Evolutionary conservation across 1,140 invertebrate genomes (phyloP).

Genomic region (Pseudachorutes palmiensis): DNA sequence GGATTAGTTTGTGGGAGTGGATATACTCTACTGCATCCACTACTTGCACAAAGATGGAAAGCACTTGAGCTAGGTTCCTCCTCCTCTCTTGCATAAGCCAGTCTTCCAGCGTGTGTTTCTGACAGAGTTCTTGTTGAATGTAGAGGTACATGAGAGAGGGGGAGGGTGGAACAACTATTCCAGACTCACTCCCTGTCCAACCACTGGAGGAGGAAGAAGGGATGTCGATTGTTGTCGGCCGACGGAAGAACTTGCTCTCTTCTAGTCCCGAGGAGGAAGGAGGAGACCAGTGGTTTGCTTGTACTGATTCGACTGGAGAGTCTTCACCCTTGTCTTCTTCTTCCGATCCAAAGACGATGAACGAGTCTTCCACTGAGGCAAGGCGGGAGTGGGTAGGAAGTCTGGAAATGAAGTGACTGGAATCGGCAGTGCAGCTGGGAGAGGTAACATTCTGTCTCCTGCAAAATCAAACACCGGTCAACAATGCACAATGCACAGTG

Average conservation of each 20-base stretch:
- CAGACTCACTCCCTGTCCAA: not conserved
- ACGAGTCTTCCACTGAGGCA: not conserved
- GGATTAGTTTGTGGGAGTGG: conserved; percentile 81
- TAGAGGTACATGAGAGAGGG: conserved; percentile 63
- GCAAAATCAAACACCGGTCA: too few species aligned
- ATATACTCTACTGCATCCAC: conserved; percentile 90
- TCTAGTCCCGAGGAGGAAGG: not conserved
- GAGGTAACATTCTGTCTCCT: too few species aligned
- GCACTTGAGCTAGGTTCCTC: conserved; percentile 49
- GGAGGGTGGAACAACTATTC: not conserved
- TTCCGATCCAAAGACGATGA: not conserved
- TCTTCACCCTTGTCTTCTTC: conserved; percentile 4
- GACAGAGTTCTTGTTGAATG: conserved; percentile 95
- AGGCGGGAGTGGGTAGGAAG: too few species aligned
- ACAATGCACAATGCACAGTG: too few species aligned
- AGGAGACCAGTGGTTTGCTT: not conserved
- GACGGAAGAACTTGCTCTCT: conserved; percentile 24
- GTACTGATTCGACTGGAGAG: not conserved
- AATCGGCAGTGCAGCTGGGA: too few species aligned
- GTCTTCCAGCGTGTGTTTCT: conserved; percentile 76
- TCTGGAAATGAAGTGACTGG: too few species aligned
- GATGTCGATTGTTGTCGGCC: conserved; percentile 27
- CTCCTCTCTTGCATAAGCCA: conserved; percentile 61
- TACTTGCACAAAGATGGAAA: conserved; percentile 84
- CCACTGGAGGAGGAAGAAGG: conserved; percentile 10